phyloP scores from a whole-genome alignment of 2,888 invertebrate genomes.

The Heliothis peltigera region DNA sequence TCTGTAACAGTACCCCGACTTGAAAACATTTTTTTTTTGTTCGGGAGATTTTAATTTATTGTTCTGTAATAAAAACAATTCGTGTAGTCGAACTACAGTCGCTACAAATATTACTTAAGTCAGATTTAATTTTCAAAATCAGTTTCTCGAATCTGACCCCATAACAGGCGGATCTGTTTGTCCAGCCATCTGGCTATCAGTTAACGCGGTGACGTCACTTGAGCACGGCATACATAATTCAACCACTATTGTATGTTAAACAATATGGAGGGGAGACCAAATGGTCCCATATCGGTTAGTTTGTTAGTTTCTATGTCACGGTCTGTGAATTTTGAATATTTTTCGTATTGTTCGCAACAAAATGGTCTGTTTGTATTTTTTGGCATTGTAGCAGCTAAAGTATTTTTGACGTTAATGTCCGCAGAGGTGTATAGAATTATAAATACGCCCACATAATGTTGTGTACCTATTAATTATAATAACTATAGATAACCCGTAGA shows the following conservation, averaged over 20 bases:
- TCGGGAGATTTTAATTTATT: no score
- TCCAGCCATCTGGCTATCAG: slow-evolving; percentile 40
- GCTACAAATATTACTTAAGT: no score
- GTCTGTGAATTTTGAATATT: slow-evolving; percentile 52
- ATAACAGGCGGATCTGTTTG: slow-evolving; percentile 52
- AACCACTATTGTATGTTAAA: slow-evolving; percentile 57
- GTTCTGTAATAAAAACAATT: no score
- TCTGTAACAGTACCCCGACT: no score
- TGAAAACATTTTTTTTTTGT: no score
- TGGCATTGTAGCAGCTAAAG: slow-evolving; percentile 1
- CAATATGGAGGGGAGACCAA: slow-evolving; percentile 43
- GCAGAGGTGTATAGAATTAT: slow-evolving; percentile 1
- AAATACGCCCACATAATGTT: slow-evolving; percentile 1
- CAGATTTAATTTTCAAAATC: slow-evolving; percentile 23
- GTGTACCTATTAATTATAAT: slow-evolving; percentile 1
- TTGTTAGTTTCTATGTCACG: slow-evolving; percentile 50
- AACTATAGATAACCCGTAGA: no score
- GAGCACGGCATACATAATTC: slow-evolving; percentile 54
- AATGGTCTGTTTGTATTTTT: slow-evolving; percentile 36
- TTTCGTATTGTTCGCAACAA: slow-evolving; percentile 43
- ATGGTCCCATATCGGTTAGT: slow-evolving; percentile 49
- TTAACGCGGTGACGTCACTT: slow-evolving; percentile 43
- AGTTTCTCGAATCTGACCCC: slow-evolving; percentile 32
- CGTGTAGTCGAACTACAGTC: no score
- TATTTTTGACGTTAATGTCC: no score